Evolutionary conservation across 2,113 vertebrate species (phyloP).

Genomic region (Hyla sarda): DNA sequence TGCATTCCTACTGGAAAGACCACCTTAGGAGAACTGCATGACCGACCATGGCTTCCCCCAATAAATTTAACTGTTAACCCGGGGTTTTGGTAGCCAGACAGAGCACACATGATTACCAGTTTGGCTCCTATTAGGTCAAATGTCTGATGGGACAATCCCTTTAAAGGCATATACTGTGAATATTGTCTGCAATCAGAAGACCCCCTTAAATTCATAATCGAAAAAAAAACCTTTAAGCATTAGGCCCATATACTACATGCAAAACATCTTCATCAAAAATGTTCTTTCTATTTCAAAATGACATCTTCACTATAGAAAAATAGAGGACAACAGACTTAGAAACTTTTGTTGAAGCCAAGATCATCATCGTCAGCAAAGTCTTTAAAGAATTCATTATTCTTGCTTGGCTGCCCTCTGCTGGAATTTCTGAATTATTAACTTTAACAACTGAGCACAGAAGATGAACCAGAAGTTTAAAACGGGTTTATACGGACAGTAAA

Average conservation of each 20-base stretch:
- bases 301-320: neutral
- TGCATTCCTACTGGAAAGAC: too few relatives aligned
- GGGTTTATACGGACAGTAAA: conserved; percentile 62
- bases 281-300: neutral
- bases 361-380: conserved; percentile 24
- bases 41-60: too few relatives aligned
- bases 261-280: neutral
- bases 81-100: too few relatives aligned
- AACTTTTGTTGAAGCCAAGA: conserved; percentile 22
- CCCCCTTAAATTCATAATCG: too few relatives aligned
- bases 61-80: too few relatives aligned
- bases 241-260: neutral
- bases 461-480: conserved; percentile 35
- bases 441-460: conserved; percentile 53
- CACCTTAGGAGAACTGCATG: too few relatives aligned
- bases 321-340: conserved; percentile 5
- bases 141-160: too few relatives aligned
- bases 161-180: neutral
- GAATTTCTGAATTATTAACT: conserved; percentile 68
- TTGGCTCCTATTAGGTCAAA: too few relatives aligned
- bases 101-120: too few relatives aligned
- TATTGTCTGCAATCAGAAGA: neutral
- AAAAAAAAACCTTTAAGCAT: neutral
- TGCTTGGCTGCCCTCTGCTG: conserved; percentile 84
- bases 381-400: conserved; percentile 74